These are phyloP conservation scores for Drosophila formosana DNA, from an alignment of 2,888 invertebrate genomes.

Conservation along the genomic window DNA sequence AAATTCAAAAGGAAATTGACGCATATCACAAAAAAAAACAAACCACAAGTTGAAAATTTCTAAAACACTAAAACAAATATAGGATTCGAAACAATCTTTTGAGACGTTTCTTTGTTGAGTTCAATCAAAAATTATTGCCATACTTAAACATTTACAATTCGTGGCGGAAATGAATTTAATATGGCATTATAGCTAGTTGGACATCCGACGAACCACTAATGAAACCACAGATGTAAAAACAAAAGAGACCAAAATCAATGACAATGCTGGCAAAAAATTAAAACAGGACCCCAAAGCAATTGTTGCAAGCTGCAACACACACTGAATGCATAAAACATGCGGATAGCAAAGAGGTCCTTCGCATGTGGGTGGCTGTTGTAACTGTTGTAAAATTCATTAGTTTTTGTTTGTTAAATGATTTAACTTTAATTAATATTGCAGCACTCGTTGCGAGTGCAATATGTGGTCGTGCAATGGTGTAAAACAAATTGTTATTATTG, in stretches of 20 bases:
- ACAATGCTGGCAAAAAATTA: neutral
- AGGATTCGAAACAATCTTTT: neutral
- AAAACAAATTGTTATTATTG: neutral
- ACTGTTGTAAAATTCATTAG: conserved; percentile 1
- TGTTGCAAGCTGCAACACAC: neutral
- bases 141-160: neutral
- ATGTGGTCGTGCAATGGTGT: neutral
- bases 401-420: conserved; percentile 3
- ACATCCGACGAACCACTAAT: conserved; percentile 1
- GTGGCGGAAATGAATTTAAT: neutral
- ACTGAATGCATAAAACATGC: neutral
- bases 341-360: neutral
- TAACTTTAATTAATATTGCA: conserved; percentile 15
- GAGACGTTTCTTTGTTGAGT: no score
- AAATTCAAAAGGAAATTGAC: neutral
- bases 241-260: conserved; percentile 1
- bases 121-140: no score
- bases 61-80: neutral
- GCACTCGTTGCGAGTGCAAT: conserved; percentile 5
- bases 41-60: neutral
- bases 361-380: neutral
- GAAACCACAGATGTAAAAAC: conserved; percentile 8
- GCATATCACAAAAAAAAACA: conserved; percentile 11
- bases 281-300: neutral
- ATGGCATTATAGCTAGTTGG: neutral